A percentile compares a stretch with the other conserved stretches of the same genome.
Conservation (phyloP, 2,113 vertebrate genomes). For the Syngnathoides biaculeatus region DNA sequence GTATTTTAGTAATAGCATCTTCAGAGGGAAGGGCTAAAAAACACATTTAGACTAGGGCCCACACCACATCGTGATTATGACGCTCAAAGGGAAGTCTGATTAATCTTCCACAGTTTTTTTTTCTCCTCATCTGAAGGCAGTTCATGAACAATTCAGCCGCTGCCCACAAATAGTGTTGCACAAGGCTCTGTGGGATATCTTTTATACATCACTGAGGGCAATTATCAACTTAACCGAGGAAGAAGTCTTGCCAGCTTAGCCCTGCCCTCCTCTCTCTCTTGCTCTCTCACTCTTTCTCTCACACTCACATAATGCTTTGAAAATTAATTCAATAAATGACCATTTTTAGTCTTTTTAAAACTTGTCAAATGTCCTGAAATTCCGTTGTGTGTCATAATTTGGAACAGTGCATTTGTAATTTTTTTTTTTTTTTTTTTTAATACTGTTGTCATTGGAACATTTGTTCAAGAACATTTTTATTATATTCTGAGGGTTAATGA, state of each 20-base stretch:
- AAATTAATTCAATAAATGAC: no score
- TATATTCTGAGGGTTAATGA: no score
- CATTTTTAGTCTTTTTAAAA: no score
- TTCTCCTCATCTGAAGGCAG: slow-evolving; percentile 72
- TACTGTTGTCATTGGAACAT: no score
- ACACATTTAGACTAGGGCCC: slow-evolving; percentile 45
- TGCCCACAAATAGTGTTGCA: slow-evolving; percentile 77
- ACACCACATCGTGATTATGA: slow-evolving; percentile 60
- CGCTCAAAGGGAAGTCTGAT: slow-evolving; percentile 73
- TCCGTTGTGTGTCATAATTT: no score
- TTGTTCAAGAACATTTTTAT: no score
- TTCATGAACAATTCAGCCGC: slow-evolving; percentile 79
- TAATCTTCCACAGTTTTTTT: slow-evolving; percentile 64
- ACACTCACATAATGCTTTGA: neutral
- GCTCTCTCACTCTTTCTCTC: slow-evolving; percentile 6
- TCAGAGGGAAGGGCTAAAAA: slow-evolving; percentile 52
- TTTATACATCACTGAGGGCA: slow-evolving; percentile 84
- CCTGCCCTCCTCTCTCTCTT: slow-evolving; percentile 52
- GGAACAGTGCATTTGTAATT: no score
- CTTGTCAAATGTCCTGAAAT: no score
- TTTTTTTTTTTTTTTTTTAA: no score
- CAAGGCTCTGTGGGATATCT: slow-evolving; percentile 78
- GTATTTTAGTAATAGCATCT: slow-evolving; percentile 59
- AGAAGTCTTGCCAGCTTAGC: slow-evolving; percentile 66
- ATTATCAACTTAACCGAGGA: slow-evolving; percentile 80